These are phyloP conservation scores for Lagorchestes hirsutus DNA, from an alignment of 2,797 vertebrate genomes.

Conservation along the genomic window DNA sequence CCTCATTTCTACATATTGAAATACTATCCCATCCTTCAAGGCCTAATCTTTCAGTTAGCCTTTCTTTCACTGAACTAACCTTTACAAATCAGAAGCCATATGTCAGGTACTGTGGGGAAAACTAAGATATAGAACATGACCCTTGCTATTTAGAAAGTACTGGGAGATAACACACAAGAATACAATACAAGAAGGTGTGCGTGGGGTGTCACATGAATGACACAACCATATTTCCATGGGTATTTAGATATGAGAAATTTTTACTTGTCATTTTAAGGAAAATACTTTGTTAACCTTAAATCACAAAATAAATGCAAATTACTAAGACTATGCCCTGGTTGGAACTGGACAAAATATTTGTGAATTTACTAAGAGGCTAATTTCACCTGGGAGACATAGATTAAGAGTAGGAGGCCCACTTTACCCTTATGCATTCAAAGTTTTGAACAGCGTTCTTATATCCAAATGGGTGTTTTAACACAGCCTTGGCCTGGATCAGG, in stretches of 20 bases:
- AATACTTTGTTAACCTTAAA: too few relatives aligned
- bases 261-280: too few relatives aligned
- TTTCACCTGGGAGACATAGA: not conserved
- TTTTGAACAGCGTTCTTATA: not conserved
- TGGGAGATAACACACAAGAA: not conserved
- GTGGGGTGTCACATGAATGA: not conserved
- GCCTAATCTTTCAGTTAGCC: not conserved
- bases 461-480: not conserved
- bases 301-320: too few relatives aligned
- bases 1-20: too few relatives aligned
- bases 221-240: not conserved
- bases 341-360: not conserved
- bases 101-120: not conserved
- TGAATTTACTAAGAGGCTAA: not conserved
- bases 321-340: not conserved
- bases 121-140: not conserved
- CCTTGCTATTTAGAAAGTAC: slow-evolving; percentile 6
- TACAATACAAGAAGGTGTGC: not conserved
- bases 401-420: not conserved
- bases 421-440: not conserved
- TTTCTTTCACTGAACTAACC: not conserved
- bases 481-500: not conserved
- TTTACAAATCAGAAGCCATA: not conserved
- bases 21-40: too few relatives aligned
- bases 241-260: not conserved